A percentile compares a stretch with the other conserved stretches of the same genome.
Evolutionary conservation across 2,113 vertebrate genomes (phyloP).

Genomic region (Chionomys nivalis): DNA sequence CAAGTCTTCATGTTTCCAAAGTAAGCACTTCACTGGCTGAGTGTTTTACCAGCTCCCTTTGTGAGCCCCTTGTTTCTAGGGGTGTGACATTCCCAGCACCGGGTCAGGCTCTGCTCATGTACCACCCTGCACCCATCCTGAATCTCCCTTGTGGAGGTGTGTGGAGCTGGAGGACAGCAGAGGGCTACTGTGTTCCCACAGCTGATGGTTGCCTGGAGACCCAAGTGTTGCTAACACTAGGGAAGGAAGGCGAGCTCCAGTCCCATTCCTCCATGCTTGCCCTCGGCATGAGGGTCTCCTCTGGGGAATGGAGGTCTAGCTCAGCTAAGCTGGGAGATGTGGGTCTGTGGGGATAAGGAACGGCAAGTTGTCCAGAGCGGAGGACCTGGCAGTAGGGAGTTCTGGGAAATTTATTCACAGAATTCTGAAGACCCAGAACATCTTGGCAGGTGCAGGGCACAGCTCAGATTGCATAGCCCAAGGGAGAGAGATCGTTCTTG

Average conservation of each 20-base stretch:
- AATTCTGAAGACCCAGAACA: not conserved
- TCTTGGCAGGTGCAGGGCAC: not conserved
- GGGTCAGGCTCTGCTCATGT: not conserved
- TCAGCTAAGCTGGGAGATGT: not conserved
- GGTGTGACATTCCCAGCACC: not conserved
- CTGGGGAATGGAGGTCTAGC: not conserved
- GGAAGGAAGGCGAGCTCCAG: not conserved
- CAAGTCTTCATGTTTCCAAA: not conserved
- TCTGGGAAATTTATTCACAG: not conserved
- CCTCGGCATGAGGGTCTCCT: not conserved
- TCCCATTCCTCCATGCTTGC: not conserved
- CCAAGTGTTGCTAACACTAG: not conserved
- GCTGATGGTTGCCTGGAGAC: not conserved
- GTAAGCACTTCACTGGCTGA: not conserved
- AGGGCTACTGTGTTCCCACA: not conserved
- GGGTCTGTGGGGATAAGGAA: not conserved
- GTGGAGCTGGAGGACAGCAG: not conserved
- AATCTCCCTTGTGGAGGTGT: rapidly evolving
- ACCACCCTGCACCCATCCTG: not conserved
- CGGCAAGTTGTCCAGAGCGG: not conserved
- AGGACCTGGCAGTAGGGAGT: not conserved
- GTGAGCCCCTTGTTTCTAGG: not conserved
- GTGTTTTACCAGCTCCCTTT: not conserved
- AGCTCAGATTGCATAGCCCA: not conserved
- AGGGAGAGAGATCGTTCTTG: not conserved